Evolutionary conservation across 1,140 invertebrate genomes (phyloP).

Genomic region (Lethrus apterus): DNA sequence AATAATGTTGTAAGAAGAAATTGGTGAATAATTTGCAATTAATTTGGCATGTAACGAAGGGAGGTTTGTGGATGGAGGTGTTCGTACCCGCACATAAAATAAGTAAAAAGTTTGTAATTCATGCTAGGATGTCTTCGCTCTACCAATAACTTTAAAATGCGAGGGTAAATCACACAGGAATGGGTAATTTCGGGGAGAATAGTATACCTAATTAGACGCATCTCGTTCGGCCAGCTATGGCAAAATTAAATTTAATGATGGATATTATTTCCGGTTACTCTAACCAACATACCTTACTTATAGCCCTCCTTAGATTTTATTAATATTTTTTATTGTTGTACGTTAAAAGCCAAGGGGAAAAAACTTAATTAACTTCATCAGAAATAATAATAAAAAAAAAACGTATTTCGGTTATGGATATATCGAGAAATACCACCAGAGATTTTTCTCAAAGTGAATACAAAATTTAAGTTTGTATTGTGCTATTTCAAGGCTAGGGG

Average conservation of each 20-base stretch:
- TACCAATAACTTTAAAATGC: slow-evolving; percentile 12
- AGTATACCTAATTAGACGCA: slow-evolving; percentile 13
- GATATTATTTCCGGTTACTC: slow-evolving; percentile 9
- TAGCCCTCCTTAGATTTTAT: slow-evolving; percentile 8
- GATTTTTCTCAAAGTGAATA: slow-evolving; percentile 10
- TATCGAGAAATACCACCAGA: not conserved
- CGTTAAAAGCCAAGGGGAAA: too few relatives aligned
- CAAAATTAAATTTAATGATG: slow-evolving; percentile 12
- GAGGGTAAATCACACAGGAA: slow-evolving; percentile 11
- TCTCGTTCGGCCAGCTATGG: slow-evolving; percentile 1
- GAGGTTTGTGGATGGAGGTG: not conserved
- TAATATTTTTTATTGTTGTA: slow-evolving; percentile 5
- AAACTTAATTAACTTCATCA: too few relatives aligned
- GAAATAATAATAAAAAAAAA: too few relatives aligned
- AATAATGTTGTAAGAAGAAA: too few relatives aligned
- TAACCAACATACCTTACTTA: slow-evolving; percentile 13
- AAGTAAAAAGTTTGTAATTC: slow-evolving; percentile 12
- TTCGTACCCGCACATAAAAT: slow-evolving; percentile 2
- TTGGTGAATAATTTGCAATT: slow-evolving; percentile 10
- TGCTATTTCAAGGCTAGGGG: slow-evolving; percentile 3
- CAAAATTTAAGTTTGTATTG: slow-evolving; percentile 7
- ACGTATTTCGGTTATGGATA: too few relatives aligned
- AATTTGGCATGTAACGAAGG: slow-evolving; percentile 2
- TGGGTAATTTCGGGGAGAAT: slow-evolving; percentile 11
- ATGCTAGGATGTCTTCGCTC: slow-evolving; percentile 6